Base-by-base conservation (phyloP, 2,113 vertebrate species). In the Vulpes lagopus region DNA sequence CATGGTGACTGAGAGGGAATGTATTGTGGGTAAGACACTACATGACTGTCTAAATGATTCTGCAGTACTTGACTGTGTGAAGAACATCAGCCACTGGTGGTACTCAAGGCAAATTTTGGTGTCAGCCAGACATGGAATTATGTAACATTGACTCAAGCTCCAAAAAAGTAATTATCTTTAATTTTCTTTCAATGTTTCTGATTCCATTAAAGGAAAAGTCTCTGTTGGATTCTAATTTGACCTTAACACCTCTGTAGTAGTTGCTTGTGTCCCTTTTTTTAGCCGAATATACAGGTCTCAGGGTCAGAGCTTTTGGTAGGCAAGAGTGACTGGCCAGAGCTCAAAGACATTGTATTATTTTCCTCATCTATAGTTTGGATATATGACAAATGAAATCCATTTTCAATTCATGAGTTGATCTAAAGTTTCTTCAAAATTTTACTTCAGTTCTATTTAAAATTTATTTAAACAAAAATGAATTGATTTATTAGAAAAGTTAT, bases 121-220 rank as follows among this genome's bases (percentile, higher is more conserved):
- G 5, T 78, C 27, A 84, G 16, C 55, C 51, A 89, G 32, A 71
- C 25, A 30, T 17, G 27, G 57, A 87, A 55, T 73, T 60, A 59
- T 49, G 51, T 71, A 74, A 65, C 32, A 60, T 7, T 67, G 82
- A 87, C 35, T 83, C 35, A 78, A 95, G 30, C 67, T 86, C 81
- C 76, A 81, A 83, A 25, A 87, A 86, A 89, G 25, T 78, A 49
- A 90, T 78, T 96, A 49, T 84, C 11, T 65, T 57, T 55, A 49
- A 82, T 81, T 94, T 76, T 82, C 53, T 90, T 81, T 43, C 14
- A 51, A 27, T 35, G 78, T 11, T 97, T 87, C 38, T 86, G 80
- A 92, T 95, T 62, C 0, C 43, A n/a, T 94, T 32, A 81, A 35
- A 91, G 55, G 35, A 2, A 69, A 71, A 35, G 2, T 87, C 43